These are phyloP conservation scores for Oncorhynchus nerka DNA, from an alignment of 2,113 vertebrate species.

Conservation along the genomic window DNA sequence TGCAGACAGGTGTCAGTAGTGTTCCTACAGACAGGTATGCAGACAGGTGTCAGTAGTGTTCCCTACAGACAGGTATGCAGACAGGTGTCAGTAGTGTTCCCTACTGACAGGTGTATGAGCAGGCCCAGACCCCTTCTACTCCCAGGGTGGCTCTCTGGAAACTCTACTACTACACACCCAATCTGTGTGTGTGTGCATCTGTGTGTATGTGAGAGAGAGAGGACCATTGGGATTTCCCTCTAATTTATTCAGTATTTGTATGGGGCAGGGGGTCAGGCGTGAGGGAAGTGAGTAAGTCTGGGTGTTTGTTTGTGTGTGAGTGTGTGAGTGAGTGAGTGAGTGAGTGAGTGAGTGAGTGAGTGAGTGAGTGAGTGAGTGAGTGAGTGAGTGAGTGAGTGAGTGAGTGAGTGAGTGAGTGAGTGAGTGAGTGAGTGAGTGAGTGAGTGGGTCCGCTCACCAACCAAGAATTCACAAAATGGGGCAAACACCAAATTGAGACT, in stretches of 20 bases:
- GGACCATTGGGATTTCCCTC: constrained; percentile 74
- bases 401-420: no score
- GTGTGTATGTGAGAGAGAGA: constrained; percentile 9
- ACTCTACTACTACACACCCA: constrained; percentile 69
- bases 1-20: no score
- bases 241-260: constrained; percentile 84
- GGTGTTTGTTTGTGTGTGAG: background rate
- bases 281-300: constrained; percentile 48
- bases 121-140: constrained; percentile 38
- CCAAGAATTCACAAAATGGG: no score
- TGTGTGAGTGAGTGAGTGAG: background rate
- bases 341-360: no score
- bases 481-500: no score
- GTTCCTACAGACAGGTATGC: background rate
- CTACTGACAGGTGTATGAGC: constrained; percentile 42
- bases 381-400: no score
- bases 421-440: background rate
- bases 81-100: background rate
- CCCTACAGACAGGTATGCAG: background rate
- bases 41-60: background rate
- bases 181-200: constrained; percentile 41
- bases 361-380: background rate
- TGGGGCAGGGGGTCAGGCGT: constrained; percentile 71
- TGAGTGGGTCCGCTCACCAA: no score
- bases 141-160: constrained; percentile 63